Base-by-base conservation (phyloP, 30 jellyfish, hydroid and myxozoan genomes). In the Aurelia coerulea region DNA sequence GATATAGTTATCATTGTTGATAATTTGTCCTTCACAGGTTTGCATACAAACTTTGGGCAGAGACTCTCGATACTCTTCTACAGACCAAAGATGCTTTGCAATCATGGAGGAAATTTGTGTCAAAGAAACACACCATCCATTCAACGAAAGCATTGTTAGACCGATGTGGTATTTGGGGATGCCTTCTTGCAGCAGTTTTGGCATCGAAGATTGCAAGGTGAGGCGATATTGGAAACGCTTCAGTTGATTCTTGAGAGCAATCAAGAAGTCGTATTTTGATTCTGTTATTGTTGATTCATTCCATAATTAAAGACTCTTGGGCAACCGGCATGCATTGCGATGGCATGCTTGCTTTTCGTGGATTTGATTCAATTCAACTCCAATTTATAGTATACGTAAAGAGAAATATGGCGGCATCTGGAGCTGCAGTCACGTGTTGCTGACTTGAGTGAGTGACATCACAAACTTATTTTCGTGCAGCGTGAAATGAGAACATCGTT, bases 141-240 rank as follows among this genome's bases (percentile, higher is more conserved):
- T 41, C 90, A 35, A 67, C 85, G 12, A 80, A 79, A 51, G 54
- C 15, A 14, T 53, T 91, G 65, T 52, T 91, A 74, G 96, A 91
- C 14, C 85, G 74, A 14, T 91, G 96, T 84, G 96, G 95, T 54
- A 75, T 79, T 10, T 84, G 96, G 96, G 97, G 97, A 8, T 91
- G 97, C 62, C 80, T 91, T 12, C 85, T 91, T 68, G 97, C 89
- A 11, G 96, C 93, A 13, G 85, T 91, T 19, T 54, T 91, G 62
- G 96, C 97, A 51, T 56, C 95, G 39, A 91, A 85, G 65, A 91
- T 91, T 52, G 97, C 97, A 23, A 91, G 92, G 97, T 91, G 74
- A 29, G 78, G 56, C 56, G 56, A 46, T 46, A 46, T 46, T 46
- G 56, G 14, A 4, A 46, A 46, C 56, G 2, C 13, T 13, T 46